Conservation (phyloP, 2,113 vertebrate species). For the Vireo altiloquus region DNA sequence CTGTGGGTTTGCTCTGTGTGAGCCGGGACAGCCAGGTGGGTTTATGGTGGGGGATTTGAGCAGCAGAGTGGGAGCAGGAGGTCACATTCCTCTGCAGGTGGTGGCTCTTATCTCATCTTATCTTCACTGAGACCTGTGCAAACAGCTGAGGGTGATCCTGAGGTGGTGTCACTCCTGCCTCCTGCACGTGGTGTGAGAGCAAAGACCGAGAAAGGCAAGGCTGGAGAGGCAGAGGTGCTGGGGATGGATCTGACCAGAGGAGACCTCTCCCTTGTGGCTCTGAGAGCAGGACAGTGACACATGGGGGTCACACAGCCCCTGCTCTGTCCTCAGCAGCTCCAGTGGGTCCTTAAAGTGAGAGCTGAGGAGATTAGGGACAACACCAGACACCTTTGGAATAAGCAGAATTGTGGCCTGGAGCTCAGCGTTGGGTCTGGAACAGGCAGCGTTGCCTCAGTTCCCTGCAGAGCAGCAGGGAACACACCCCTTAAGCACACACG, state of each 20-base stretch:
- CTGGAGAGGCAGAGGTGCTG: neutral
- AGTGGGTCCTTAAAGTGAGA: rapidly evolving
- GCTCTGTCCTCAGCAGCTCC: neutral
- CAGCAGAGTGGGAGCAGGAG: neutral
- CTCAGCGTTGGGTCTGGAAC: neutral
- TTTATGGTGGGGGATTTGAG: neutral
- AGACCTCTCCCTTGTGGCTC: neutral
- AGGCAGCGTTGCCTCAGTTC: rapidly evolving
- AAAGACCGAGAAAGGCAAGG: neutral
- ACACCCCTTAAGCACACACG: neutral
- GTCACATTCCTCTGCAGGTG: neutral
- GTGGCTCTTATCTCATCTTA: neutral
- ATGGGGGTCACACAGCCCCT: neutral
- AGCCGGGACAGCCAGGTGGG: rapidly evolving
- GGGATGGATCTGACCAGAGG: neutral
- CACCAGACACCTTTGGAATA: rapidly evolving
- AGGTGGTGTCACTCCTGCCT: neutral
- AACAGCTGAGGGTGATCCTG: neutral
- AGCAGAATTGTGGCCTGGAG: rapidly evolving
- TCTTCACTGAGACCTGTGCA: neutral
- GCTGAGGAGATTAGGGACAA: neutral
- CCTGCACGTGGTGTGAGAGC: neutral
- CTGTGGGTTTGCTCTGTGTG: neutral
- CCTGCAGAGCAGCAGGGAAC: neutral
- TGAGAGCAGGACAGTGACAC: neutral